Evolutionary conservation across 1,140 invertebrate genomes (phyloP).

Genomic region (Brachionus rotundiformis): DNA sequence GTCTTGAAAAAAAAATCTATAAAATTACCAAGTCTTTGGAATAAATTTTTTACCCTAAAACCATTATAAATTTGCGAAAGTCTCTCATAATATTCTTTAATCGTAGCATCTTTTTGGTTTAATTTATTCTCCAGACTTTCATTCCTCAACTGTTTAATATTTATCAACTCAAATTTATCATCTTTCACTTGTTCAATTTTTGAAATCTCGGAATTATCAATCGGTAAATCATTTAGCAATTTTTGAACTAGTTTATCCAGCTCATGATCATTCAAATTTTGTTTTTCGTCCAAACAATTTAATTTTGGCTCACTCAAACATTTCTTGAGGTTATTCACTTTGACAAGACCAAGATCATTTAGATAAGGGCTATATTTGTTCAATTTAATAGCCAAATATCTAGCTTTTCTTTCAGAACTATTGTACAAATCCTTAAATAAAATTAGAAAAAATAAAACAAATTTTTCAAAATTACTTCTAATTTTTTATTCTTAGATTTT

Average conservation of each 20-base stretch:
- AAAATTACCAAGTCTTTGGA: too few relatives aligned
- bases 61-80: conserved; percentile 3
- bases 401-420: neutral
- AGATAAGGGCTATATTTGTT: neutral
- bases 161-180: neutral
- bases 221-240: neutral
- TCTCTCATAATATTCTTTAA: neutral
- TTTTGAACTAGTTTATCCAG: neutral
- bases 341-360: conserved; percentile 6
- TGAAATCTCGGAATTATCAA: neutral
- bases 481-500: neutral
- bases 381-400: neutral
- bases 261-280: neutral
- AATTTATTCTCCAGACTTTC: neutral
- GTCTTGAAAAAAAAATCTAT: neutral
- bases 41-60: conserved; percentile 36
- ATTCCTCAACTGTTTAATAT: neutral
- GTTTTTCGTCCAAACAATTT: neutral
- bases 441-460: neutral
- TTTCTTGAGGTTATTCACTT: neutral
- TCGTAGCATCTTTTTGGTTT: neutral
- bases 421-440: neutral
- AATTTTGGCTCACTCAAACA: conserved; percentile 19
- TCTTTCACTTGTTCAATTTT: neutral
- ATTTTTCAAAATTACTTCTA: neutral